phyloP scores from a whole-genome alignment of 37 sponge, comb jelly and placozoan genomes.

The Oopsacas minuta region DNA sequence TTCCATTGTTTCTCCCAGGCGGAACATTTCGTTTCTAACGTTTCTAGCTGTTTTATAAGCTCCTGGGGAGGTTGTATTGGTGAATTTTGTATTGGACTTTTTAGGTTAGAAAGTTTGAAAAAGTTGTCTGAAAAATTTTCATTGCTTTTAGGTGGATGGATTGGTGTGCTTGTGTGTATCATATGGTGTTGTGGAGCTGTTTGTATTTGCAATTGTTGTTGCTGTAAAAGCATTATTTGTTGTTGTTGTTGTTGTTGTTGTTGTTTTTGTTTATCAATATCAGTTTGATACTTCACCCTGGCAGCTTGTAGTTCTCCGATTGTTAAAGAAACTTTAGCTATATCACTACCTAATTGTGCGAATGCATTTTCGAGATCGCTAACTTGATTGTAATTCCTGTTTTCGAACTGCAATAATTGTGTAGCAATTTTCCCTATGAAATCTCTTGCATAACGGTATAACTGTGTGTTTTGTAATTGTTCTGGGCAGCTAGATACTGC shows the following conservation, averaged over 20 bases:
- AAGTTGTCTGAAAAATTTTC: background rate
- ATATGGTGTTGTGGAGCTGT: background rate
- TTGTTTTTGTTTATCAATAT: background rate
- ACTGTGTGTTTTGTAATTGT: background rate
- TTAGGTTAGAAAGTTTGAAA: background rate
- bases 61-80: background rate
- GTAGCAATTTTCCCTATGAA: background rate
- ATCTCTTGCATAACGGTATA: background rate
- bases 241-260: constrained; percentile 10
- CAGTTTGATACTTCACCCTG: background rate
- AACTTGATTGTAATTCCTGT: background rate
- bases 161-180: background rate
- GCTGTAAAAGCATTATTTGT: background rate
- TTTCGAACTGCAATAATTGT: background rate
- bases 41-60: background rate
- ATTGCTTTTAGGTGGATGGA: background rate
- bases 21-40: background rate
- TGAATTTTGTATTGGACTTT: background rate
- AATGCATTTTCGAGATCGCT: constrained; percentile 3
- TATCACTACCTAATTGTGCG: background rate
- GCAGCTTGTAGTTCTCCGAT: background rate
- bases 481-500: background rate
- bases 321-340: background rate
- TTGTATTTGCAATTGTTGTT: background rate
- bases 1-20: background rate